phyloP scores from a whole-genome alignment of 1,140 invertebrate genomes.

The Pachypeltis micranthus region DNA sequence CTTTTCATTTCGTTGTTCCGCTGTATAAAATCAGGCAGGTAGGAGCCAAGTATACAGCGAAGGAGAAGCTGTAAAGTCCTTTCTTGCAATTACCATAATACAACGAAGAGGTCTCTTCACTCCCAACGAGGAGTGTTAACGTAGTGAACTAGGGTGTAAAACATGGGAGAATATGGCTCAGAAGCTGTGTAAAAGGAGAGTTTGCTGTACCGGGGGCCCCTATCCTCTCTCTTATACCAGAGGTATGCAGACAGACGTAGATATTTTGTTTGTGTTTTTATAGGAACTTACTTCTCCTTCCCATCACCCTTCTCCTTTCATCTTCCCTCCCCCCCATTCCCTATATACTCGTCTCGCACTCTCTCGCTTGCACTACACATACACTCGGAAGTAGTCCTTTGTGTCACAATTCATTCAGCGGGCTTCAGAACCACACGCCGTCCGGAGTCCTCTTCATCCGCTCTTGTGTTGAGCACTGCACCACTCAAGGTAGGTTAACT shows the following conservation, averaged over 20 bases:
- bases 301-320: background rate
- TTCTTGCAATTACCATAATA: slow-evolving; percentile 16
- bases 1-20: background rate
- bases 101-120: background rate
- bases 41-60: background rate
- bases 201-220: background rate
- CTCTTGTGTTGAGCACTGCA: too few relatives aligned
- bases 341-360: slow-evolving; percentile 1
- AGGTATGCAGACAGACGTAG: slow-evolving; percentile 14
- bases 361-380: too few relatives aligned
- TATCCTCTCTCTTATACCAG: too few relatives aligned
- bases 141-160: slow-evolving; percentile 7
- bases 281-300: slow-evolving; percentile 10
- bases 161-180: slow-evolving; percentile 4
- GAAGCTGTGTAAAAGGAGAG: too few relatives aligned
- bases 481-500: background rate
- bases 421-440: background rate
- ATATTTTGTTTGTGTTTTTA: slow-evolving; percentile 16
- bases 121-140: background rate
- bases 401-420: slow-evolving; percentile 3
- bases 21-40: slow-evolving; percentile 16
- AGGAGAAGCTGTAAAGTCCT: slow-evolving; percentile 13
- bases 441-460: background rate
- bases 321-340: background rate
- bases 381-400: too few relatives aligned